Percentiles rank a stretch among this genome's conserved stretches.
Conservation (phyloP, 2,113 vertebrate species). For the Fregetta grallaria region DNA sequence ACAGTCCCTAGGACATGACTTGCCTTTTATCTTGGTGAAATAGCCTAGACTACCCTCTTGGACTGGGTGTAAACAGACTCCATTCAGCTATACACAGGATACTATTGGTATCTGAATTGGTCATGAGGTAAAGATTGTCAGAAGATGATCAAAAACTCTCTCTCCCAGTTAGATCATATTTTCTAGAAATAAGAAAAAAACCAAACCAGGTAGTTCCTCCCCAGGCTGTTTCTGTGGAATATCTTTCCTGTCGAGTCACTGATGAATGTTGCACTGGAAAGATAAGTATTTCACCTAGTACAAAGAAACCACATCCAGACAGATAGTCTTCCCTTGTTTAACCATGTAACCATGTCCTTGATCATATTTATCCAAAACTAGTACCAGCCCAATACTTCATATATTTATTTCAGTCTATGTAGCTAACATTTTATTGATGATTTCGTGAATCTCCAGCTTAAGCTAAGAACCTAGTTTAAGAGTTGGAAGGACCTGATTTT, state of each 20-base stretch:
- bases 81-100: not conserved
- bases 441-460: not conserved
- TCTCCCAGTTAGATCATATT: not conserved
- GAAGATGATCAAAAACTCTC: not conserved
- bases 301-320: not conserved
- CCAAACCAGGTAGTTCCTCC: accelerated
- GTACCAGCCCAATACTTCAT: not conserved
- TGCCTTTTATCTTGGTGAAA: not conserved
- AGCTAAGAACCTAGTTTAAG: not conserved
- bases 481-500: not conserved
- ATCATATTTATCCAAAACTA: not conserved
- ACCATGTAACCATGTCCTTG: not conserved
- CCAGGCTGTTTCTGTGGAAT: not conserved
- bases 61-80: not conserved
- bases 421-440: not conserved
- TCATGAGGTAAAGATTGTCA: not conserved
- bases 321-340: not conserved
- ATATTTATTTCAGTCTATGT: not conserved
- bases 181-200: not conserved
- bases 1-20: not conserved
- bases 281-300: not conserved
- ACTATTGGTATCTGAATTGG: not conserved
- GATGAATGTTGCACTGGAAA: not conserved
- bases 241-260: not conserved
- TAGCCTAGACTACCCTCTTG: no score